These are phyloP conservation scores for Cerastis leucographa DNA, from an alignment of 2,888 invertebrate species.

Conservation along the genomic window DNA sequence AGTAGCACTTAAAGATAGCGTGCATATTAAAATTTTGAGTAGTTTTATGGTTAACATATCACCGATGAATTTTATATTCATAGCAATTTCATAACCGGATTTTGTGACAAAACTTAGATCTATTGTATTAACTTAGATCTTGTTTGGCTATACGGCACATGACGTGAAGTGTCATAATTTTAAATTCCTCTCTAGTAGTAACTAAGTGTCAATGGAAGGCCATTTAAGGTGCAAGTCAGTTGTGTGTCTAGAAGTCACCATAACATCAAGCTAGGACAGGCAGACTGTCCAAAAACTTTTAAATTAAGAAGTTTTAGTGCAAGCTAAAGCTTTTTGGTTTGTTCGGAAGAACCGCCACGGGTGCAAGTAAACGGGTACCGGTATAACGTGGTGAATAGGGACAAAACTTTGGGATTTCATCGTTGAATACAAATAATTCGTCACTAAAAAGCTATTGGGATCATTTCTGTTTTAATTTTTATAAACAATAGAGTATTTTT, in stretches of 20 bases:
- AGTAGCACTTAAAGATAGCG: constrained; percentile 31
- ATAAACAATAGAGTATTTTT: too few relatives aligned
- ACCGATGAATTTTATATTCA: constrained; percentile 13
- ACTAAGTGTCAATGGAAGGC: not conserved
- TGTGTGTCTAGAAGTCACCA: not conserved
- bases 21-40: constrained; percentile 29
- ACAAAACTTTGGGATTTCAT: too few relatives aligned
- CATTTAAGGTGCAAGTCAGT: not conserved
- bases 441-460: too few relatives aligned
- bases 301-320: not conserved
- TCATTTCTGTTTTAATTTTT: too few relatives aligned
- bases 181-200: not conserved
- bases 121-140: not conserved
- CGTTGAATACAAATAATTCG: too few relatives aligned
- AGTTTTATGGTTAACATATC: constrained; percentile 15
- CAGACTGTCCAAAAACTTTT: not conserved
- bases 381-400: too few relatives aligned
- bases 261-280: not conserved
- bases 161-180: not conserved
- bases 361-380: not conserved
- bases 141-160: not conserved
- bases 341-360: not conserved
- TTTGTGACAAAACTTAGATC: too few relatives aligned
- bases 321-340: not conserved
- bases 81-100: not conserved